A percentile compares a stretch with the other conserved stretches of the same genome.
Conservation (phyloP, 2,797 vertebrate species). For the Diceros bicornis region DNA sequence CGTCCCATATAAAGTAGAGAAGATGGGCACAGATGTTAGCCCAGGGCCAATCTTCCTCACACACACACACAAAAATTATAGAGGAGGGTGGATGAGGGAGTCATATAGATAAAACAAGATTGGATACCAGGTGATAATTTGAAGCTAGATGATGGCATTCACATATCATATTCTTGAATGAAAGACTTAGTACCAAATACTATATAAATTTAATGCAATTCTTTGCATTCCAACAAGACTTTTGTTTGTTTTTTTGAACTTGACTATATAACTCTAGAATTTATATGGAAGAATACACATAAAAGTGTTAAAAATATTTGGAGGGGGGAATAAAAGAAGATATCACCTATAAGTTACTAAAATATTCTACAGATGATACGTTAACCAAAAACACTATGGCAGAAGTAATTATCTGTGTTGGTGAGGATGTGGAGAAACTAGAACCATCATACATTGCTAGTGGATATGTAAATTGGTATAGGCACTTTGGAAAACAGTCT, state of each 20-base stretch:
- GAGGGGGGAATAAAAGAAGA: neutral
- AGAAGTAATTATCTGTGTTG: neutral
- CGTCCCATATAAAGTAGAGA: too few species aligned
- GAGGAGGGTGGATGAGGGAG: neutral
- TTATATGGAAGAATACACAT: constrained; percentile 30
- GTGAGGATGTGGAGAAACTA: neutral
- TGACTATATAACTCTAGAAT: constrained; percentile 1
- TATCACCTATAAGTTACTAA: neutral
- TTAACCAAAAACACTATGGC: neutral
- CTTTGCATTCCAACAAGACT: neutral
- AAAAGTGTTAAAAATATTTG: neutral
- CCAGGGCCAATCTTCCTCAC: too few species aligned
- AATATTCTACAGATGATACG: constrained; percentile 12
- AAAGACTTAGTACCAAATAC: constrained; percentile 38
- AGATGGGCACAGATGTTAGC: too few species aligned
- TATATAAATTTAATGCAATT: constrained; percentile 26
- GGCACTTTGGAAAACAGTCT: neutral
- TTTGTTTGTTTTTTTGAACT: constrained; percentile 16
- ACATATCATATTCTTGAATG: neutral
- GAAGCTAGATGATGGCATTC: neutral
- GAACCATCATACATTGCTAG: neutral
- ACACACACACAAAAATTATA: constrained; percentile 27
- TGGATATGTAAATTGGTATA: neutral
- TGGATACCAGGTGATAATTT: neutral
- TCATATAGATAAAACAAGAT: neutral